Evolutionary conservation across 2,113 vertebrate genomes (phyloP).

Genomic region (Marcusenius ussheri): DNA sequence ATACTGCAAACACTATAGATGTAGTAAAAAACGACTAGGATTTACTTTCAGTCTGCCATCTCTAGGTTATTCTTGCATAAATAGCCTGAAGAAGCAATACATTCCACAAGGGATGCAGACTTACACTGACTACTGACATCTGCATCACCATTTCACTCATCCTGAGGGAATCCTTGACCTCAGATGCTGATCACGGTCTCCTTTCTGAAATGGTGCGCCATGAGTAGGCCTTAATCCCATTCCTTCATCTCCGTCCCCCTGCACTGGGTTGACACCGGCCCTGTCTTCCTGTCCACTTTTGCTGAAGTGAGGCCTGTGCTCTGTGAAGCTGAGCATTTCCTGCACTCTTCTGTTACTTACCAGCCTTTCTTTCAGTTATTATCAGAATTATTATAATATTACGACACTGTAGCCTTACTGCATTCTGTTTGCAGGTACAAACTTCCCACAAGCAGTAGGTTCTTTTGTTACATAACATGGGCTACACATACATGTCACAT

Average conservation of each 20-base stretch:
- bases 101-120: background rate
- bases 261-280: background rate
- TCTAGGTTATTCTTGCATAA: background rate
- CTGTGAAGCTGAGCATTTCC: background rate
- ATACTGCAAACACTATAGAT: background rate
- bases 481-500: background rate
- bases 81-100: background rate
- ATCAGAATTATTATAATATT: background rate
- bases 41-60: background rate
- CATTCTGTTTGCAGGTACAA: background rate
- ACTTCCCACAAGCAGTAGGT: background rate
- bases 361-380: background rate
- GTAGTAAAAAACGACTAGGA: background rate
- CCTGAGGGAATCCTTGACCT: background rate
- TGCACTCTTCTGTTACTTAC: background rate
- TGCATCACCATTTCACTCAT: background rate
- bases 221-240: background rate
- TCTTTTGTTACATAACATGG: background rate
- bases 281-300: background rate
- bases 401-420: background rate
- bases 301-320: background rate
- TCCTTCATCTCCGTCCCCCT: background rate
- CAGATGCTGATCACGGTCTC: background rate
- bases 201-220: background rate
- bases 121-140: background rate